Base-by-base conservation (phyloP, 2,888 invertebrate species). In the Bhutanitis thaidina region DNA sequence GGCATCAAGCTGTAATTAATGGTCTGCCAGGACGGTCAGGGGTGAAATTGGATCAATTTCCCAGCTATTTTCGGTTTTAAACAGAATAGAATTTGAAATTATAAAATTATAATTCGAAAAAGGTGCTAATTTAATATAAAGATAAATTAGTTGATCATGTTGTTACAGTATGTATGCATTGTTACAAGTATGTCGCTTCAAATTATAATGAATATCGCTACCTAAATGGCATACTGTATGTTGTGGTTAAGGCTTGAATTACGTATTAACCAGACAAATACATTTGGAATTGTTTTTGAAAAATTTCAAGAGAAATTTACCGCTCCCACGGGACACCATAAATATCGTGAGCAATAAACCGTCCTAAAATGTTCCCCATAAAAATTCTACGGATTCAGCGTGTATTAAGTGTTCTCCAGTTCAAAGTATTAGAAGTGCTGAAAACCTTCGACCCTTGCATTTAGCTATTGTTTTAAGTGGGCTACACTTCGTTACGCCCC, bases 401-500 rank as follows among this genome's bases (percentile, higher is more conserved):
- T 74, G 79, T 83, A 84, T 85, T 74, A 80, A 88, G 87, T 80
- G 84, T 75, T 78, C 77, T 80, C 69, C 62, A 65, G 71, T 75
- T 76, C 71, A 75, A 78, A 84, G 82, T 73, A 80, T 77, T 73
- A 81, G 76, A 80, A 72, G 76, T 67, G 63, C 62, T 57, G 64
- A 71, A 75, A 74, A 67, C 72, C 71, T 72, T 74, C 79, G 71
- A 76, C 85, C 84, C 85, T 78, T 68, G 78, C 77, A 79, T 86
- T 87, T 79, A 71, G 87, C 87, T 86, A 88, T 89, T 88, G 89
- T 89, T 89, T 89, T 86, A 89, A 88, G 86, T 85, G 81, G 76
- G 72, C 72, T 74, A 77, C 83, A 80, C 86, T 89, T 88, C 80
- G 86, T 88, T 86, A 86, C 87, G 74, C 86, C 84, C 84, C 80